Evolutionary conservation across 2,888 invertebrate genomes (phyloP), one percentile per base, ranked within the genome.

Genomic region (Drosophila multiciliata): DNA sequence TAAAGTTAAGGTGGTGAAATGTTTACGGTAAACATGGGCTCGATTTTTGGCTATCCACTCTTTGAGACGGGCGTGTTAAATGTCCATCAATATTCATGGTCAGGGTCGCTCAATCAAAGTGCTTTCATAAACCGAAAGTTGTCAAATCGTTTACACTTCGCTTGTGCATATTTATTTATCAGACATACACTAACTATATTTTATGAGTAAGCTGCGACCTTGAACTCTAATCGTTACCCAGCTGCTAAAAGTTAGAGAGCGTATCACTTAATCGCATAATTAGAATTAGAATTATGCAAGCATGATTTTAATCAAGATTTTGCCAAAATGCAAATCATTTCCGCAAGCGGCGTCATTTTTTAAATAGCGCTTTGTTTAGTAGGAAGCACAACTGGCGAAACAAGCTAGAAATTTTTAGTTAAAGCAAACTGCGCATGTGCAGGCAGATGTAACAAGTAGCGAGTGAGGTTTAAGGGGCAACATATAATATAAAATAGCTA

Each of bases 281-380:
- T 52, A 64, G 60, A 72, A 66, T 79, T 23, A 62, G 40, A 36
- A 79, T 79, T 71, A 78, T 78, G 69, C 66, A 77, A 78, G 66
- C 63, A 63, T 69, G 50, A 36, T 54, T 72, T 23, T 45, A 50
- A 70, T 70, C 70, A 66, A 54, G 66, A 78, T 78, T 49, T 62
- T 63, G 64, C 61, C 63, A 78, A 78, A 78, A 78, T 81, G 70
- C 73, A 74, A 82, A 82, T 82, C 64, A 82, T 82, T 82, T 82
- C 82, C 81, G 74, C 75, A 33, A 52, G 65, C 66, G 68, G 74
- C 54, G 45, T 55, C 45, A 45, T 45, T 45, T 72, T 65, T 58
- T 40, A 60, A 68, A 40, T 15, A 29, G 40, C 26, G 38, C n/a
- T 45, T 54, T 38, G 33, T 55, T 52, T 23, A 63, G 32, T 57